phyloP scores from a whole-genome alignment of 92 coral and sea anemone genomes.

The Porites rus region DNA sequence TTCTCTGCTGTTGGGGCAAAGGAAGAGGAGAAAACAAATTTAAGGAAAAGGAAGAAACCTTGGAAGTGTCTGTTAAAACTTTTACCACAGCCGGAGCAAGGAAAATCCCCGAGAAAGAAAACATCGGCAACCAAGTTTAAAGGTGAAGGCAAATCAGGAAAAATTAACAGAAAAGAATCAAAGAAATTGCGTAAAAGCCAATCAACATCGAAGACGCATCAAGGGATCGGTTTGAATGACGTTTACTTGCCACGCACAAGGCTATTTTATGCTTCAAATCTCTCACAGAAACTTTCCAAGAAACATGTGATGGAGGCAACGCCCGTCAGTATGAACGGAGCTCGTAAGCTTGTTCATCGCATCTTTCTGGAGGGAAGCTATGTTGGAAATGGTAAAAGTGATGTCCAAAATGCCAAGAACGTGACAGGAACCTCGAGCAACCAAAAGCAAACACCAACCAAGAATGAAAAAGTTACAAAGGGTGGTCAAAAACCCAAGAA shows the following conservation, averaged over 20 bases:
- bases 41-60: background rate
- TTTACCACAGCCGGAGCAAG: background rate
- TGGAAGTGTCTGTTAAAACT: constrained; percentile 12
- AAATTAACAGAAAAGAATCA: background rate
- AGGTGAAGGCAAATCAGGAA: background rate
- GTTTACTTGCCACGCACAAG: constrained; percentile 30
- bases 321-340: constrained; percentile 63
- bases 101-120: background rate
- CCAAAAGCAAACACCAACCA: background rate
- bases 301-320: constrained; percentile 61
- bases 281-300: constrained; percentile 46
- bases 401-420: constrained; percentile 7
- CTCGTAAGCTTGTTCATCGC: constrained; percentile 43
- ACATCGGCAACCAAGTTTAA: background rate
- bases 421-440: background rate
- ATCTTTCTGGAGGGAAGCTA: constrained; percentile 46
- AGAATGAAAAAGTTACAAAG: background rate
- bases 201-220: background rate
- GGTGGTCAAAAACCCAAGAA: constrained; percentile 8
- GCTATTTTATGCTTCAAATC: constrained; percentile 32
- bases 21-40: background rate
- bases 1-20: background rate
- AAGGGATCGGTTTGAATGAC: constrained; percentile 20
- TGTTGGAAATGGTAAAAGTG: background rate
- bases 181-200: background rate